Conservation (phyloP, 2,113 vertebrate genomes). For the Dromas ardeola region DNA sequence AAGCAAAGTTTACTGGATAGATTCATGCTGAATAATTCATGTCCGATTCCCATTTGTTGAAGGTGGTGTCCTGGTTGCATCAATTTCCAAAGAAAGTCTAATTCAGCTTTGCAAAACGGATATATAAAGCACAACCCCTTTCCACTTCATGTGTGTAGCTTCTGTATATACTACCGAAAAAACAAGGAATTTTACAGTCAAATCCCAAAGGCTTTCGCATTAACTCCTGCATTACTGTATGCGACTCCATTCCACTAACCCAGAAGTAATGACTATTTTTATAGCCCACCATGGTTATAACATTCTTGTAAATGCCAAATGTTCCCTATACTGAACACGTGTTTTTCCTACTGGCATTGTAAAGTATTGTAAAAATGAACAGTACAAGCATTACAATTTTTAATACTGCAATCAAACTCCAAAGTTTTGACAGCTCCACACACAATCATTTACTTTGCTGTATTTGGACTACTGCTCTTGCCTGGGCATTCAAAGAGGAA, state of each 20-base stretch:
- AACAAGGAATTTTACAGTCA: background rate
- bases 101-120: background rate
- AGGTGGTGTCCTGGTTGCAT: background rate
- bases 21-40: conserved; percentile 52
- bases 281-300: background rate
- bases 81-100: background rate
- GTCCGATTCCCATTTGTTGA: background rate
- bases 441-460: background rate
- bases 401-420: background rate
- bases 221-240: background rate
- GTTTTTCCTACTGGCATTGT: background rate
- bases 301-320: background rate
- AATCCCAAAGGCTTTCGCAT: background rate
- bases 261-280: background rate
- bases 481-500: background rate
- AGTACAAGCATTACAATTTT: background rate
- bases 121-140: rapidly evolving
- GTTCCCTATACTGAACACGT: background rate
- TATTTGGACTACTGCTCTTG: background rate
- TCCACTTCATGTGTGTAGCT: background rate
- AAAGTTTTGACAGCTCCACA: background rate
- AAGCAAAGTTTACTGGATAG: background rate
- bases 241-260: background rate
- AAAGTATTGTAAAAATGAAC: background rate
- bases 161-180: background rate